A percentile compares a stretch with the other conserved stretches of the same genome.
Conservation (phyloP, 2,113 vertebrate species). For the Callopanchax toddi region DNA sequence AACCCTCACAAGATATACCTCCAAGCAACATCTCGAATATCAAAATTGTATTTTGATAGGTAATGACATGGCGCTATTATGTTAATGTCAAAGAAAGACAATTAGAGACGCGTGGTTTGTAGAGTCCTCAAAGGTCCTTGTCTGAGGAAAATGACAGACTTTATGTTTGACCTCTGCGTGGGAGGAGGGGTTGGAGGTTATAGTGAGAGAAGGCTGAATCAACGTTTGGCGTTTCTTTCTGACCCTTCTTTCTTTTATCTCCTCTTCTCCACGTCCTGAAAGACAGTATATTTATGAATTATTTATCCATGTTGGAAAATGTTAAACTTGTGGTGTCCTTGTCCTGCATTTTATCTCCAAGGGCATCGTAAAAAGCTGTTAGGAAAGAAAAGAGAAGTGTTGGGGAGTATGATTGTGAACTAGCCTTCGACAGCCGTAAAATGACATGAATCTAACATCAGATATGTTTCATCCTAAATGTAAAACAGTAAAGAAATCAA, state of each 20-base stretch:
- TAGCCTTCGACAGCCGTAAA: slow-evolving; percentile 58
- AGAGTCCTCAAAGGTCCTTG: slow-evolving; percentile 45
- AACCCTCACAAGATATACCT: too few species aligned
- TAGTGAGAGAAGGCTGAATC: slow-evolving; percentile 67
- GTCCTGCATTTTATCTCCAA: slow-evolving; percentile 78
- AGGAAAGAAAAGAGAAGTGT: slow-evolving; percentile 38
- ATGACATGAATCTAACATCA: slow-evolving; percentile 44
- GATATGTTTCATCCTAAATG: slow-evolving; percentile 31
- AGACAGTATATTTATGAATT: slow-evolving; percentile 81
- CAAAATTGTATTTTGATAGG: slow-evolving; percentile 5
- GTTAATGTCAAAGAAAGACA: slow-evolving; percentile 10
- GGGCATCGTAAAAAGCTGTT: slow-evolving; percentile 69
- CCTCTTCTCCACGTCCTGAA: slow-evolving; percentile 60
- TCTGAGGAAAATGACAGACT: slow-evolving; percentile 59
- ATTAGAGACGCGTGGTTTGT: slow-evolving; percentile 20
- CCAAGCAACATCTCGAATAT: too few species aligned
- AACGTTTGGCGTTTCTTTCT: slow-evolving; percentile 71
- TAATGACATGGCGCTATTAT: background rate
- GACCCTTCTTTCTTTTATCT: slow-evolving; percentile 68
- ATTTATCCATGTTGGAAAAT: slow-evolving; percentile 80
- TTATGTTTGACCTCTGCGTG: slow-evolving; percentile 64
- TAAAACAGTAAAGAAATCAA: background rate
- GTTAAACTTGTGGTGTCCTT: slow-evolving; percentile 80
- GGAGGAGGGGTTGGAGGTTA: slow-evolving; percentile 55
- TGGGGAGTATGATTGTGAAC: slow-evolving; percentile 42